Conservation (phyloP, 2,797 vertebrate species). For the Pipistrellus pygmaeus region DNA sequence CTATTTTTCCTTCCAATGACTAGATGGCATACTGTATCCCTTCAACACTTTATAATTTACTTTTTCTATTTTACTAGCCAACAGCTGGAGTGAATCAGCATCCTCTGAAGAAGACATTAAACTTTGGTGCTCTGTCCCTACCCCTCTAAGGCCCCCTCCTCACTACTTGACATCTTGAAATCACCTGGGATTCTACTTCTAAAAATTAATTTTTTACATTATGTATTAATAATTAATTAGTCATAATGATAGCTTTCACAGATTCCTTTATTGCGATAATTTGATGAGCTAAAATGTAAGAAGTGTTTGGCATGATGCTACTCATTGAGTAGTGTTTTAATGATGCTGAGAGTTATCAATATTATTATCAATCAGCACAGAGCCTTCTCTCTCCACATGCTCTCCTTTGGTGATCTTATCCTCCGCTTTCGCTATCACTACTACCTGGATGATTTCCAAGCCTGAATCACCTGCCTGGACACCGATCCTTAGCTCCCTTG, state of each 20-base stretch:
- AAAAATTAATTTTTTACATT: slow-evolving; percentile 22
- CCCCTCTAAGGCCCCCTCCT: background rate
- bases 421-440: background rate
- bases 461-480: background rate
- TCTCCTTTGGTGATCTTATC: background rate
- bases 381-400: background rate
- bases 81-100: background rate
- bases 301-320: background rate
- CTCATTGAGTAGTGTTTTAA: background rate
- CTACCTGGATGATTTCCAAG: background rate
- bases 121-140: background rate
- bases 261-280: slow-evolving; percentile 27
- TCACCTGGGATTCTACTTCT: slow-evolving; percentile 45
- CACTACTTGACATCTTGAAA: slow-evolving; percentile 23
- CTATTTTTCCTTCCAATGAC: background rate
- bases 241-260: background rate
- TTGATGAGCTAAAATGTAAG: background rate
- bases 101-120: slow-evolving; percentile 26
- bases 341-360: background rate
- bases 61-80: slow-evolving; percentile 35
- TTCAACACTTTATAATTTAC: background rate
- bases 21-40: background rate
- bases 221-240: slow-evolving; percentile 48
- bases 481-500: background rate
- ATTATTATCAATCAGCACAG: background rate